Evolutionary conservation across 2,113 vertebrate species (phyloP).

Genomic region (Pseudorectes ferrugineus): DNA sequence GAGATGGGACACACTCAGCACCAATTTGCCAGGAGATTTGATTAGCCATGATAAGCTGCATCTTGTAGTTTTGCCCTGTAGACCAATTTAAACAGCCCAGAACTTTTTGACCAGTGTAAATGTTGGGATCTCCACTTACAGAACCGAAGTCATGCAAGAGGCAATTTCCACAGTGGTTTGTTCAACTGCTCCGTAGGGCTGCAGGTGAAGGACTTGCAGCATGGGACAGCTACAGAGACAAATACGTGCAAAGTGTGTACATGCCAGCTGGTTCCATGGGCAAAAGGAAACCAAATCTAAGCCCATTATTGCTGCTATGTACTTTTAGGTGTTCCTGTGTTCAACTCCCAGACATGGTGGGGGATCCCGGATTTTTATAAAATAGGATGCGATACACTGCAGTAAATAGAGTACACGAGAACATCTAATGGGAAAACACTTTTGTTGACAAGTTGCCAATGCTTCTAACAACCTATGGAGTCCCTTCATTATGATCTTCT

Average conservation of each 20-base stretch:
- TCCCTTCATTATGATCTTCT: neutral
- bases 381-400: neutral
- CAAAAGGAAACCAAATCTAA: neutral
- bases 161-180: neutral
- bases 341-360: neutral
- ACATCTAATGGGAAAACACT: neutral
- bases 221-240: neutral
- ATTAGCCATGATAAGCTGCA: neutral
- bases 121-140: neutral
- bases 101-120: neutral
- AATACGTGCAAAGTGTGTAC: neutral
- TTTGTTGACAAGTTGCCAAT: neutral
- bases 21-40: neutral
- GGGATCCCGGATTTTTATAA: neutral
- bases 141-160: neutral
- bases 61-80: neutral
- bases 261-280: neutral
- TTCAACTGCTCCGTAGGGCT: accelerated
- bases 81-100: neutral
- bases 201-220: neutral
- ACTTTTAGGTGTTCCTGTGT: neutral
- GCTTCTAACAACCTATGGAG: neutral
- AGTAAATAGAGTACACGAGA: neutral
- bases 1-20: neutral
- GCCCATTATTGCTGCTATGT: neutral